Base-by-base conservation (phyloP, 2,888 invertebrate genomes). In the Venusia cambrica region DNA sequence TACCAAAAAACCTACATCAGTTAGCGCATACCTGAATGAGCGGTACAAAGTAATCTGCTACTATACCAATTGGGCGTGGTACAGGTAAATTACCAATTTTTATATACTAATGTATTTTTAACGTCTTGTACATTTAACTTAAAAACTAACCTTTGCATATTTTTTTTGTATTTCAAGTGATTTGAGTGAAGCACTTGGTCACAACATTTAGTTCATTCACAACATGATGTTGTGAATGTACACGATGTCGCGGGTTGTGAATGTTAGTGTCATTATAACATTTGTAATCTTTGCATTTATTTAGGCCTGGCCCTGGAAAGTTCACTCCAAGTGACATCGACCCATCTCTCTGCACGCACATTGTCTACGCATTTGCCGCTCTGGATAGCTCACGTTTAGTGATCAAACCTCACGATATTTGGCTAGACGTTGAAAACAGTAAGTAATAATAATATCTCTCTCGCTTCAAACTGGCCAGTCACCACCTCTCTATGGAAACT, bases 61-160 rank as follows among this genome's bases (percentile, higher is more conserved):
- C 65, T 97, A 96, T 69, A 96, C 96, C 0, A 97, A 97, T 64
- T 97, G 97, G 97, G 95, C 97, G 11, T 97, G 96, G 95, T 97
- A 97, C 74, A 87, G 88, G 88, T 88, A 70, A 42, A 25, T 30
- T 24, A 30, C 4, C 8, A n/a, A n/a, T 18, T 10, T 9, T 9
- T n/a, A 10, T 10, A 10, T 12, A 9, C 3, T n/a, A 2, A 5
- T 21, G 8, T 8, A 6, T 4, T 7, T 8, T 20, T n/a, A 10
- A 10, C 3, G 1, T 6, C 3, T 22, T 12, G 0, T n/a, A 3
- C n/a, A n/a, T n/a, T n/a, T 22, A 5, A 2, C 4, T 6, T 0
- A 19, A 15, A 17, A 10, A 8, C 10, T 12, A 36, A 30, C 8
- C n/a, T n/a, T n/a, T n/a, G n/a, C n/a, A n/a, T n/a, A n/a, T n/a